Conservation (phyloP, 2,113 vertebrate species). For the Ictalurus furcatus region DNA sequence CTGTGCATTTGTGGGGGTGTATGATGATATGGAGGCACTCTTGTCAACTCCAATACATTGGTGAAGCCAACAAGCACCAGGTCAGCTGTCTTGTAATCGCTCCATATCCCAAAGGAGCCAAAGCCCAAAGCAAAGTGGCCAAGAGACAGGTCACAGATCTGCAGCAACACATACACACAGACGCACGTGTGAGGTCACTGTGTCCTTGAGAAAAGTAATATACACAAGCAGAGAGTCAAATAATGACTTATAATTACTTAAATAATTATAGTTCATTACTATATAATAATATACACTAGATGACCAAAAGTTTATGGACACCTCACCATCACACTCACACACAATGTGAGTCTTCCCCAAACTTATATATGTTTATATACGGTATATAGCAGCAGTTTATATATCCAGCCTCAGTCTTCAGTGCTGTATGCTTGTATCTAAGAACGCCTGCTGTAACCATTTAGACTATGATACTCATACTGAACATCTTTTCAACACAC, state of each 20-base stretch:
- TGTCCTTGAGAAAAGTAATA: neutral
- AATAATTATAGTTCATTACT: constrained; percentile 5
- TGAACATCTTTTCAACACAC: too few relatives aligned
- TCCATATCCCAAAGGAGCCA: constrained; percentile 10
- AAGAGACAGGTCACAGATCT: constrained; percentile 62
- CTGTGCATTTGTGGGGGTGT: constrained; percentile 15
- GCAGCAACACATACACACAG: constrained; percentile 44
- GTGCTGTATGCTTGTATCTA: too few relatives aligned
- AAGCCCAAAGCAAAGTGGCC: constrained; percentile 45
- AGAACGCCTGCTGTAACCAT: too few relatives aligned
- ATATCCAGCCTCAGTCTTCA: too few relatives aligned
- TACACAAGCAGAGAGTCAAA: neutral
- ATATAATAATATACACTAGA: neutral
- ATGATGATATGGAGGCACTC: constrained; percentile 59
- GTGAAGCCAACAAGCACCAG: constrained; percentile 25
- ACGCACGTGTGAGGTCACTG: neutral
- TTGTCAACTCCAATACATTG: constrained; percentile 46
- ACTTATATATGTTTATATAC: neutral
- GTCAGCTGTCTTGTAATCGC: constrained; percentile 32
- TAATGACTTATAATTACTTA: neutral
- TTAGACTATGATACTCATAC: too few relatives aligned
- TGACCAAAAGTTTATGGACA: neutral
- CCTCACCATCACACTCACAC: neutral
- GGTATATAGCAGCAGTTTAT: too few relatives aligned
- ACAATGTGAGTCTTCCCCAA: neutral